These are phyloP conservation scores for Eristalis arbustorum DNA, from an alignment of 2,888 invertebrate species.

Conservation along the genomic window DNA sequence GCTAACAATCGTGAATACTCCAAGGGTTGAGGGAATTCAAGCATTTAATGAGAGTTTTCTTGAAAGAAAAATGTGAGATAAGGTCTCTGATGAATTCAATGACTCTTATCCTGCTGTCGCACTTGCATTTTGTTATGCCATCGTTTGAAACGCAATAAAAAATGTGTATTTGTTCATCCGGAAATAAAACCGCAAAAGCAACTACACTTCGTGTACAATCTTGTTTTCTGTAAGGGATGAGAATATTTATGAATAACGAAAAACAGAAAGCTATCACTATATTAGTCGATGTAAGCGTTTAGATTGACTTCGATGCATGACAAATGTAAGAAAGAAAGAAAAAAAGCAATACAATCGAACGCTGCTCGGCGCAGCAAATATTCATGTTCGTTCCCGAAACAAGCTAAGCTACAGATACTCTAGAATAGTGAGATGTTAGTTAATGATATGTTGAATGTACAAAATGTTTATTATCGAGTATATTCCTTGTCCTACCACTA, in stretches of 20 bases:
- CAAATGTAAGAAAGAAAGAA: too few species aligned
- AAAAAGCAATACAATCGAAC: not conserved
- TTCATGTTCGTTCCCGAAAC: not conserved
- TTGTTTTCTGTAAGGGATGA: not conserved
- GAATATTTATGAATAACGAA: not conserved
- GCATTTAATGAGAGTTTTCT: too few species aligned
- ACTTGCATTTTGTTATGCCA: too few species aligned
- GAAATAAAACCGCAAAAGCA: too few species aligned
- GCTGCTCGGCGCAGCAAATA: not conserved
- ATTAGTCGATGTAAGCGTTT: conserved; percentile 59
- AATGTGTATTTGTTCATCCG: too few species aligned
- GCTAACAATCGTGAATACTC: too few species aligned
- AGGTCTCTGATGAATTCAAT: too few species aligned
- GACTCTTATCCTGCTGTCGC: too few species aligned
- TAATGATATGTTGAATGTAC: conserved; percentile 70
- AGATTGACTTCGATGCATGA: conserved; percentile 55
- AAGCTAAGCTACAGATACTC: conserved; percentile 50
- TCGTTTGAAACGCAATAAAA: too few species aligned
- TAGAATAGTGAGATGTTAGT: conserved; percentile 66
- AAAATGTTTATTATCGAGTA: conserved; percentile 63
- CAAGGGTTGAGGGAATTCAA: too few species aligned
- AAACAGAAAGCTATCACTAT: conserved; percentile 9
- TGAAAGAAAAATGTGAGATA: too few species aligned
- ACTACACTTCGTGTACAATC: not conserved
- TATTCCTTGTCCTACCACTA: conserved; percentile 23